Evolutionary conservation across 2,113 vertebrate genomes (phyloP), one percentile per base, ranked within the genome.

Genomic region (Myocastor coypus): DNA sequence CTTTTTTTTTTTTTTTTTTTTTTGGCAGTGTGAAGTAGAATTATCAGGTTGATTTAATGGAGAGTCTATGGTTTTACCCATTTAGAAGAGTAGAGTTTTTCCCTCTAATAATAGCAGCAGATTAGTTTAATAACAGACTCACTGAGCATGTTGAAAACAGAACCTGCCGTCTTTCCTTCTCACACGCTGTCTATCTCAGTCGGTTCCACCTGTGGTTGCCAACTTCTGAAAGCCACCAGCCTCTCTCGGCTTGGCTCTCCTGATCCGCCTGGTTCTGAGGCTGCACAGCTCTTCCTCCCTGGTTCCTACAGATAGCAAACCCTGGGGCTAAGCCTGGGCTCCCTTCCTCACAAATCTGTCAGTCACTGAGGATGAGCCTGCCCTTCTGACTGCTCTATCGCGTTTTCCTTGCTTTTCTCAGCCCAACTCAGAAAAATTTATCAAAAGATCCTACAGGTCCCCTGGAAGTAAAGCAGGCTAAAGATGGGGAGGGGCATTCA

Each of bases 41-140:
- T 97, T 97, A 97, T 87, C 95, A 98, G 96, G 92, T 96, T 98
- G 95, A 93, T 98, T 96, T 96, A 97, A 94, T 96, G 24, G 87
- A 69, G 94, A 96, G 97, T 92, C 92, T 96, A 0, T 98, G 63
- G 95, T 97, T 97, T 96, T 83, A 98, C 98, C 97, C 97, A 92
- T 94, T 92, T 95, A 94, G 83, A 97, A 97, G 95, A 98, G 55
- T 96, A 94, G 57, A 95, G 61, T 16, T 75, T 97, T 97, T 94
- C 66, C 52, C n/a, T 98, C 94, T 94, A 91, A 97, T 91, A 93
- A 59, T 32, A 86, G 42, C 89, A 95, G 94, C 91, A 96, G 92
- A 97, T 96, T 87, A 95, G 83, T 92, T 97, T 97, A 97, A 96
- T 96, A 94, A 91, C 26, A 96, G 66, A 75, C 89, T 95, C 69